These are phyloP conservation scores for Clarias fuscus DNA, from an alignment of 2,797 vertebrate genomes.

Conservation along the genomic window DNA sequence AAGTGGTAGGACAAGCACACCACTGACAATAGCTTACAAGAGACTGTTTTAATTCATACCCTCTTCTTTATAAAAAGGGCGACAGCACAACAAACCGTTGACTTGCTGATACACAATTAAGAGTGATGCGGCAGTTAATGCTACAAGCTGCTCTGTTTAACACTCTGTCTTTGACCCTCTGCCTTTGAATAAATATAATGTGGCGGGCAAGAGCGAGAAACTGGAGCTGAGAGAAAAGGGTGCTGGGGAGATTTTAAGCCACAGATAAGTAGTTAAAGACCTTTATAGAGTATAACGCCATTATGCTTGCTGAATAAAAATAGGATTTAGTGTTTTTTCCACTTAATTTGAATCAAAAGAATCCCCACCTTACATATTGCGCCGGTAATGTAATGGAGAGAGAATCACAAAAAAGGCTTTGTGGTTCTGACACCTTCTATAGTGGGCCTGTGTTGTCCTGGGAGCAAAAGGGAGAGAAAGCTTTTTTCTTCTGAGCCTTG, in stretches of 20 bases:
- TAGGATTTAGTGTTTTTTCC: constrained; percentile 99
- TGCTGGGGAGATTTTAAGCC: constrained; percentile 81
- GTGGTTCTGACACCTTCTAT: constrained; percentile 96
- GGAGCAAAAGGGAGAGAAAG: constrained; percentile 85
- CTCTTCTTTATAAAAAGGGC: constrained; percentile 72
- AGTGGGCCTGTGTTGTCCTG: constrained; percentile 87
- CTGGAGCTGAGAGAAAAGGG: constrained; percentile 59
- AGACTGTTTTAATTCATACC: constrained; percentile 86
- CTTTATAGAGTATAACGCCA: constrained; percentile 85
- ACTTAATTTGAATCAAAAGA: constrained; percentile 99
- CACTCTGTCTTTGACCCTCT: constrained; percentile 79
- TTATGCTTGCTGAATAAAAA: constrained; percentile 94
- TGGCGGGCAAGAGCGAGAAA: constrained; percentile 72
- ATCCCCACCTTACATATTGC: constrained; percentile 99
- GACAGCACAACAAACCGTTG: constrained; percentile 80
- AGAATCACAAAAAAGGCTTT: constrained; percentile 94
- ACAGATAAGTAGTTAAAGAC: constrained; percentile 87
- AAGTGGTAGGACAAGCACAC: constrained; percentile 75
- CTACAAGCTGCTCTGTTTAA: constrained; percentile 82
- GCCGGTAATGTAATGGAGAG: constrained; percentile 93
- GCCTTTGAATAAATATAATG: constrained; percentile 82
- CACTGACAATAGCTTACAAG: constrained; percentile 78
- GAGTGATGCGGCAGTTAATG: constrained; percentile 82
- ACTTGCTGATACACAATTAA: constrained; percentile 82
- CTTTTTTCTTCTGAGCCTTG: constrained; percentile 90